phyloP scores from a whole-genome alignment of 2,797 vertebrate genomes.

The Sparus aurata region DNA sequence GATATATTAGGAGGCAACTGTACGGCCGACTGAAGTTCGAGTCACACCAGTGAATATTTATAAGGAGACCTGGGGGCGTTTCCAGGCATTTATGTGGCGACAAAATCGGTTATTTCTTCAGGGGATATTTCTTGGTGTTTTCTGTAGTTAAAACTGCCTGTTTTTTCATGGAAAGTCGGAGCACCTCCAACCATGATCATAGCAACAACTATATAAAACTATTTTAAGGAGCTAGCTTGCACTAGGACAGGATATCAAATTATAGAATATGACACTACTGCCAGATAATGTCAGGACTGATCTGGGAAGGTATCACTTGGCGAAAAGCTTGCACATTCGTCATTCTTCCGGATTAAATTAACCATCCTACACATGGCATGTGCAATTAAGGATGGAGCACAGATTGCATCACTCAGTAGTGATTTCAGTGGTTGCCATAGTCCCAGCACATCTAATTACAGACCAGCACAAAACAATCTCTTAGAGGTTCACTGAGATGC shows the following conservation, averaged over 20 bases:
- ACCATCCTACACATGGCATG: constrained; percentile 53
- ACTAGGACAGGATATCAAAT: constrained; percentile 18
- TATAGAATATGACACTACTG: constrained; percentile 4
- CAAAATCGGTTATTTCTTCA: too few relatives aligned
- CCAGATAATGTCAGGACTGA: constrained; percentile 32
- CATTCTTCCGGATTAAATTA: constrained; percentile 54
- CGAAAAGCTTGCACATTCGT: constrained; percentile 16
- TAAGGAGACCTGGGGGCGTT: too few relatives aligned
- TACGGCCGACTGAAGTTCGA: too few relatives aligned
- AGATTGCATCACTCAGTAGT: constrained; percentile 69
- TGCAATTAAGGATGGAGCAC: constrained; percentile 62
- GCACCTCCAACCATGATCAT: too few relatives aligned
- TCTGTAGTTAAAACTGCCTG: too few relatives aligned
- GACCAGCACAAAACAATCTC: constrained; percentile 62
- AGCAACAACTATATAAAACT: too few relatives aligned
- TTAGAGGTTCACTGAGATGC: constrained; percentile 55
- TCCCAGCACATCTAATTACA: constrained; percentile 76
- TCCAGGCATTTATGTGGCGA: too few relatives aligned
- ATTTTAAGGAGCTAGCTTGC: too few relatives aligned
- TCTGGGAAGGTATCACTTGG: constrained; percentile 22
- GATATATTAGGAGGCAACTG: too few relatives aligned
- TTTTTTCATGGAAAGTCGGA: too few relatives aligned
- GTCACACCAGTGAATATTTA: constrained; percentile 17
- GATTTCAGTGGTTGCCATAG: constrained; percentile 61
- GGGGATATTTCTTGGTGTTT: too few relatives aligned